Evolutionary conservation across 2,888 invertebrate species (phyloP), one percentile per base, ranked within the genome.

Genomic region (Catonia carolina): DNA sequence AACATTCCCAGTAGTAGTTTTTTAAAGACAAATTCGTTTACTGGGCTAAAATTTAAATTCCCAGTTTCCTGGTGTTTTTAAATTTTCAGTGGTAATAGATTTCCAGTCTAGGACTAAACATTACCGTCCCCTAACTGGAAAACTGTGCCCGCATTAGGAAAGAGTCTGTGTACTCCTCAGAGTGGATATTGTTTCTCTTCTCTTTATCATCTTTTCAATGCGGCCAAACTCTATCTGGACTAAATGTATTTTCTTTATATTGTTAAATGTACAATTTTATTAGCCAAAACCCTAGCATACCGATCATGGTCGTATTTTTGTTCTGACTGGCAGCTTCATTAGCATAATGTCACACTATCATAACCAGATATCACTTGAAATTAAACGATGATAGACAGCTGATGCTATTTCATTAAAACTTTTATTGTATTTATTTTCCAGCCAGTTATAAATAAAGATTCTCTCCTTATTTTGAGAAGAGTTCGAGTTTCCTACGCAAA

Each of bases 361-460:
- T 42, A 8, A 36, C 36, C 31, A 12, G 7, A 56, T 37, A 62
- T 33, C 4, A 22, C 27, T 27, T 27, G 27, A 27, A 27, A 27
- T 27, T 8, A 27, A 27, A 8, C 8, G 27, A 27, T 27, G 27
- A 27, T 27, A 27, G 27, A 69, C 61, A 14, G 65, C 63, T 4
- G 67, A 67, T 7, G 66, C 58, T 48, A 70, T 68, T 63, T 67
- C 63, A 58, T 67, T 68, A 6, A 67, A 65, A 8, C 66, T 65
- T 64, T 69, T 69, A 18, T 42, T 23, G 53, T 56, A 59, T 54
- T 65, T 50, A 56, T 67, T 60, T 66, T 70, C 69, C 15, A 63
- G 65, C 66, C 70, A 69, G 45, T 36, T 42, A 33, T 55, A 66
- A 68, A 15, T 57, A 48, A 55, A 59, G 64, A n/a, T 64, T 53